Evolutionary conservation across 2,113 vertebrate genomes (phyloP).

Genomic region (Malurus cyaneus): DNA sequence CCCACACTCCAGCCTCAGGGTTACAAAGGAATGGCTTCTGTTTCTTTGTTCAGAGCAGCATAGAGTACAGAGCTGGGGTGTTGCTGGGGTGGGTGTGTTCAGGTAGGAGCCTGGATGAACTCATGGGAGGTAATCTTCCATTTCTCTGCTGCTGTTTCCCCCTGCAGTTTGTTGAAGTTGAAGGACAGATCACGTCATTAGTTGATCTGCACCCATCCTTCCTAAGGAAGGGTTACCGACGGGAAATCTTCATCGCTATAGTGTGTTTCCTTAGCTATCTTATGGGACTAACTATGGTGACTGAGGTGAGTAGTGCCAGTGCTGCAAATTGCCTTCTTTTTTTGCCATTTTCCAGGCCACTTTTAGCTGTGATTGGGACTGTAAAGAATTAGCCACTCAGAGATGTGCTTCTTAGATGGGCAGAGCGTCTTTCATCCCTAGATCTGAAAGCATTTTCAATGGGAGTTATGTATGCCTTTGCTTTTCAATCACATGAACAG

Average conservation of each 20-base stretch:
- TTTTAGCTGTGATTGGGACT: background rate
- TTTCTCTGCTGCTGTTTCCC: background rate
- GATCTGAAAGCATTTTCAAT: background rate
- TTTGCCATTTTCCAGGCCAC: background rate
- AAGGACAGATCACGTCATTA: conserved; percentile 99
- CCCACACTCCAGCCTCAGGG: rapidly evolving
- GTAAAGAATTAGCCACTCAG: background rate
- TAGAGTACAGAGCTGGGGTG: background rate
- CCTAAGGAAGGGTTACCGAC: conserved; percentile 98
- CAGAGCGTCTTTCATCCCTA: background rate
- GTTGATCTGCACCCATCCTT: conserved; percentile 97
- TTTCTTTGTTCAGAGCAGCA: background rate
- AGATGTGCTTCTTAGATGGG: background rate
- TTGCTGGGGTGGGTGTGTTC: background rate
- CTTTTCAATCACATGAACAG: background rate
- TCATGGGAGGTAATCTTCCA: background rate
- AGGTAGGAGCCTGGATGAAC: background rate
- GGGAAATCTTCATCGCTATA: conserved; percentile 97
- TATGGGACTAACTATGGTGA: conserved; percentile 98
- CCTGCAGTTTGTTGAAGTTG: conserved; percentile 96
- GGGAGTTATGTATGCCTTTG: background rate
- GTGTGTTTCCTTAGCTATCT: conserved; percentile 95
- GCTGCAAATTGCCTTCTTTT: background rate
- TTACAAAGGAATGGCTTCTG: background rate
- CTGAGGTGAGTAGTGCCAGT: conserved; percentile 80